These are phyloP conservation scores for Drosophila tanythrix DNA, from an alignment of 2,888 invertebrate genomes.

Conservation along the genomic window DNA sequence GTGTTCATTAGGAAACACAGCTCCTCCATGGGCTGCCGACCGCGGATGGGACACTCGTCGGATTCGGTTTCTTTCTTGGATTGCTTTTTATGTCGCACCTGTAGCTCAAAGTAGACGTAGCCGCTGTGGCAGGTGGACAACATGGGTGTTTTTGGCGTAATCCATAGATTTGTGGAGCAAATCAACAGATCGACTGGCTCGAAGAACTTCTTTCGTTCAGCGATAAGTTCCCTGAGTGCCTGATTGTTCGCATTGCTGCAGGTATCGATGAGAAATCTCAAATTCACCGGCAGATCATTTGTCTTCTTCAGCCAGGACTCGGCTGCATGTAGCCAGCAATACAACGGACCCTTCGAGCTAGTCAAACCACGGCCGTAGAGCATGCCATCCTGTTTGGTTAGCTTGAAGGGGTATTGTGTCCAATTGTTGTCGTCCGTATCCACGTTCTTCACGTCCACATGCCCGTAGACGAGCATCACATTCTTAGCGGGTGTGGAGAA, in stretches of 20 bases:
- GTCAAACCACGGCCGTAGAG: conserved; percentile 46
- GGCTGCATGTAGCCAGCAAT: conserved; percentile 49
- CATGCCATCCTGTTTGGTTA: conserved; percentile 11
- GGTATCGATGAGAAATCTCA: conserved; percentile 41
- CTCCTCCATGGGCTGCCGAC: conserved; percentile 37
- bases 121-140: conserved; percentile 41
- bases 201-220: conserved; percentile 32
- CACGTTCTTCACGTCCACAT: conserved; percentile 36
- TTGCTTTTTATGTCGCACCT: conserved; percentile 11
- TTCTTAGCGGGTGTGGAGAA: conserved; percentile 52
- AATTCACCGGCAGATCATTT: conserved; percentile 47
- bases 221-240: conserved; percentile 19
- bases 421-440: conserved; percentile 10
- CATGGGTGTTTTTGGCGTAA: conserved; percentile 34
- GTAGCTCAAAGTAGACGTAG: conserved; percentile 44
- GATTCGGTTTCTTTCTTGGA: not conserved
- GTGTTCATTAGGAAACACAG: conserved; percentile 42
- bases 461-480: conserved; percentile 49
- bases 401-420: conserved; percentile 32
- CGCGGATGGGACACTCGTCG: not conserved
- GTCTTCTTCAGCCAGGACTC: conserved; percentile 29
- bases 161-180: conserved; percentile 46
- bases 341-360: conserved; percentile 43
- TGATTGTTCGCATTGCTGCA: not conserved
- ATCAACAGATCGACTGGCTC: conserved; percentile 45